Evolutionary conservation across 1,140 invertebrate genomes (phyloP).

Genomic region (Cydia amplana): DNA sequence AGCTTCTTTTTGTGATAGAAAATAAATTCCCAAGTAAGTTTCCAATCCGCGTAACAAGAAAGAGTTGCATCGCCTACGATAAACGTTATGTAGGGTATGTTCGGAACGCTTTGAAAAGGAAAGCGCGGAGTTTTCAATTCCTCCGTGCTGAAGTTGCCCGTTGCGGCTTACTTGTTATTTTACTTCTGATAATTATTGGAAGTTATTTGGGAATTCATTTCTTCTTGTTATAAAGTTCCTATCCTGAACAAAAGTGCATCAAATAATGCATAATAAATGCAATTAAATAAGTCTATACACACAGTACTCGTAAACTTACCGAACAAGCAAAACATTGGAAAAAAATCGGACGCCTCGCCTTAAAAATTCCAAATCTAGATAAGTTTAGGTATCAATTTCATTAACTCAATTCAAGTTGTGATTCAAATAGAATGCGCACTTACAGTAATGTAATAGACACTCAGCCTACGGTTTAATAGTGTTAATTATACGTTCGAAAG

Average conservation of each 20-base stretch:
- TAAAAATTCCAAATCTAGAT: too few species aligned
- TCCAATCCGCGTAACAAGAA: conserved; percentile 25
- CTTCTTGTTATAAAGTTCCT: too few species aligned
- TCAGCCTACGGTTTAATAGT: neutral
- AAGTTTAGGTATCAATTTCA: neutral
- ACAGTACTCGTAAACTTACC: neutral
- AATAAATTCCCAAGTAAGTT: conserved; percentile 30
- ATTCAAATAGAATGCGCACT: neutral
- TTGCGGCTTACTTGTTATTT: conserved; percentile 8
- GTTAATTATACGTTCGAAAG: conserved; percentile 11
- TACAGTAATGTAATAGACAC: neutral
- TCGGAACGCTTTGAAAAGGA: conserved; percentile 23
- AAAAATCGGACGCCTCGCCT: too few species aligned
- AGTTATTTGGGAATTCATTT: neutral
- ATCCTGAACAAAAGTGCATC: too few species aligned
- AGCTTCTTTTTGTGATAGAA: conserved; percentile 8
- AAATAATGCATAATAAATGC: neutral
- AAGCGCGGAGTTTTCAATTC: conserved; percentile 27
- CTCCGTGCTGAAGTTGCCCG: conserved; percentile 6
- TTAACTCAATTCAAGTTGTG: conserved; percentile 1
- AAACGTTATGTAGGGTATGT: conserved; percentile 31
- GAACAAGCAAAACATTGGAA: too few species aligned
- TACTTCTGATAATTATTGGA: conserved; percentile 21
- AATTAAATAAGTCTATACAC: neutral
- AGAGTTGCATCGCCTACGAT: conserved; percentile 31